Conservation (phyloP, 2,888 invertebrate species). For the Escarpia spicata region DNA sequence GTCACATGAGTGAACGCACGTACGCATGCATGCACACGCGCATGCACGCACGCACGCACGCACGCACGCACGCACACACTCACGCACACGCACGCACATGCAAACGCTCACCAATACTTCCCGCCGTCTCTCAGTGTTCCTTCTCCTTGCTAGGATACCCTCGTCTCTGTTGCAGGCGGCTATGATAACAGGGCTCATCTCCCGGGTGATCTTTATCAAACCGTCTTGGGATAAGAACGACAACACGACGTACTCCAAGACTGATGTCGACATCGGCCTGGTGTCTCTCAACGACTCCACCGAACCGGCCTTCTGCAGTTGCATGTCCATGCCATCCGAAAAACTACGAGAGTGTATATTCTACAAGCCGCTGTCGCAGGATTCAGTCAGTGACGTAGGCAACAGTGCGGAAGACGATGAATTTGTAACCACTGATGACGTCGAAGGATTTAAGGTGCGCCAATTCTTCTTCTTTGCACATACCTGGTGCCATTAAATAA, state of each 20-base stretch:
- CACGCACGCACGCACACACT: too few species aligned
- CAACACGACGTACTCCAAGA: not conserved
- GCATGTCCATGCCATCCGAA: not conserved
- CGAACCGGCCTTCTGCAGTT: not conserved
- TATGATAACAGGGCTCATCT: slow-evolving; percentile 29
- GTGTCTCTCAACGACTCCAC: not conserved
- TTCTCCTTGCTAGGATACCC: too few species aligned
- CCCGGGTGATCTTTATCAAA: slow-evolving; percentile 31
- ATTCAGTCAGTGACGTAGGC: too few species aligned
- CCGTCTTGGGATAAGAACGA: slow-evolving; percentile 34
- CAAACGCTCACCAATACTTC: too few species aligned
- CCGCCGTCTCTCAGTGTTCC: too few species aligned
- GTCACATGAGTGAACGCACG: too few species aligned
- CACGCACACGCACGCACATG: too few species aligned
- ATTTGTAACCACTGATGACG: not conserved
- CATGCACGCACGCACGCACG: too few species aligned
- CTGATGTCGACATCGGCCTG: not conserved
- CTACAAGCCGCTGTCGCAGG: not conserved
- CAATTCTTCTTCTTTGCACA: not conserved
- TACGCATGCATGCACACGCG: too few species aligned
- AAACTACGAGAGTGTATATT: not conserved
- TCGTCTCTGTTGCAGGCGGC: slow-evolving; percentile 27
- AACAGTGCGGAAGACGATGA: not conserved
- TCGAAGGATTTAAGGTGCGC: not conserved
- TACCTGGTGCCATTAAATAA: not conserved